Conservation (phyloP, 2,797 vertebrate genomes). For the Eospalax fontanierii region DNA sequence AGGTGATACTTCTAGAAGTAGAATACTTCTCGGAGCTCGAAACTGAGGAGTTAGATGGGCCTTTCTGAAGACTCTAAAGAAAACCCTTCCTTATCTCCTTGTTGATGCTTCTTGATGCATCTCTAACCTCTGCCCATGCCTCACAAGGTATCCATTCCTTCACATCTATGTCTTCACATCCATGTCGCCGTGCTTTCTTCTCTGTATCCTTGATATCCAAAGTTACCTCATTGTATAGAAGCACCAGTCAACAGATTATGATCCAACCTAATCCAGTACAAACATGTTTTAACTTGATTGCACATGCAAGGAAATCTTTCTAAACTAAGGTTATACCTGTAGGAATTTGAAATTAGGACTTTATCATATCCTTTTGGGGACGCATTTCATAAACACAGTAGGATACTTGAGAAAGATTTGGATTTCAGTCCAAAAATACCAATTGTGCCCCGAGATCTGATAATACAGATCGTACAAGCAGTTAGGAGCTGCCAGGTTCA, state of each 20-base stretch:
- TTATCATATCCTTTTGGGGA: not conserved
- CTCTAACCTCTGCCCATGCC: not conserved
- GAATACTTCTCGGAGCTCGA: not conserved
- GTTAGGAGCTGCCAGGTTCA: not conserved
- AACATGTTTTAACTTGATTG: not conserved
- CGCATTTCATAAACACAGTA: not conserved
- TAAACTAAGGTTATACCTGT: conserved; percentile 2
- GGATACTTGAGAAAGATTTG: not conserved
- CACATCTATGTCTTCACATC: too few relatives aligned
- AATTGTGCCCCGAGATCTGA: not conserved
- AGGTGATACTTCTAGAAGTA: not conserved
- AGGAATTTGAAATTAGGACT: not conserved
- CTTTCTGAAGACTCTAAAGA: not conserved
- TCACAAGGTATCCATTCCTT: not conserved
- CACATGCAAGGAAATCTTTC: not conserved
- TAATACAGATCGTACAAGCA: not conserved
- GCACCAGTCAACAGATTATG: not conserved
- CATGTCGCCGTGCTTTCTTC: not conserved
- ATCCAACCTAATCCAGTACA: not conserved
- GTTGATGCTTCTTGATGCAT: not conserved
- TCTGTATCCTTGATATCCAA: not conserved
- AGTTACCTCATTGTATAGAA: not conserved
- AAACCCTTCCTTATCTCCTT: not conserved
- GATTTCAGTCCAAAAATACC: not conserved
- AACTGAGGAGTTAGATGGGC: not conserved